Evolutionary conservation across 2,797 vertebrate genomes (phyloP), one percentile per base, ranked within the genome.

Genomic region (Lithobates sylvaticus): DNA sequence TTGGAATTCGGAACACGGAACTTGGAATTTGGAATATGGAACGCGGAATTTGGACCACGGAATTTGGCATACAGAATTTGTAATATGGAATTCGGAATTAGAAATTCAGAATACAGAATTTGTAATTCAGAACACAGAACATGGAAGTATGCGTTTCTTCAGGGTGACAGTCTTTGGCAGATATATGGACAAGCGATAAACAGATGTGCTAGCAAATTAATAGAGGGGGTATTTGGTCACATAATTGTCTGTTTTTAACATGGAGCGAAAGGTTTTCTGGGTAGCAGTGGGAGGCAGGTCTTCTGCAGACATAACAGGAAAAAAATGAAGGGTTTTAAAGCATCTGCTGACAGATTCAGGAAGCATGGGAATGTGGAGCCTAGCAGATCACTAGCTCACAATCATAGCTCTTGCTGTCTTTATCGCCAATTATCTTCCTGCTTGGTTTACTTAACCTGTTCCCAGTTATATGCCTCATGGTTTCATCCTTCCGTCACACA

Each of bases 321-420:
- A 29, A 50, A 70, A 18, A 29, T 70, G 13, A 70, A 36, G 34
- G 34, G 39, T 71, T 16, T 71, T 71, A 36, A 8, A 71, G 34
- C 71, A 73, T 73, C 71, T 42, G 36, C 10, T 73, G 71, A 39
- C 70, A 72, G 70, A 72, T 42, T 39, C 21, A 23, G 13, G 18
- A 72, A 39, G 16, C 65, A 27, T 13, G 36, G 18, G 36, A 72
- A 72, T 39, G 32, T 72, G 70, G 5, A 72, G 70, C 32, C 36
- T 2, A 32, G 27, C 29, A 21, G 32, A 42, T 72, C 16, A 42
- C 12, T 23, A 3, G 36, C 70, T 72, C 34, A 21, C 16, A 72
- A 18, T 72, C 70, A 72, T 42, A 72, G 42, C 70, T 72, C 21
- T 23, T n/a, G 70, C 21, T 72, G 70, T 72, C 70, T 23, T 16